Evolutionary conservation across 1,140 invertebrate genomes (phyloP), one percentile per base, ranked within the genome.

Genomic region (Meteorus sp.): DNA sequence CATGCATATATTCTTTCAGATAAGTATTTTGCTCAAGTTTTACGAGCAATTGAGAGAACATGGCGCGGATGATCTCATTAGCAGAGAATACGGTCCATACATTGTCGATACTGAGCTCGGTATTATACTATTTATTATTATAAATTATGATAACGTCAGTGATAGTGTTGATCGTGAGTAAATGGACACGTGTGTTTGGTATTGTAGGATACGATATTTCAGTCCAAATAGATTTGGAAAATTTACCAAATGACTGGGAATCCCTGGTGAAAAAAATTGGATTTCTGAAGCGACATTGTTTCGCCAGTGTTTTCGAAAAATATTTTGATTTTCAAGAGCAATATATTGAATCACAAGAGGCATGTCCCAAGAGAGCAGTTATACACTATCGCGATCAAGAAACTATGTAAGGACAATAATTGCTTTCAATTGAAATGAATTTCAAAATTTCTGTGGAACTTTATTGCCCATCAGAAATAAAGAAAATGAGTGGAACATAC

Each of bases 341-440:
- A 66, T 99, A 99, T 82, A 98, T 98, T 82, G 88, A 97, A 71
- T 95, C 95, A 77, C 94, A 97, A 81, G 93, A 95, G 73, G 85
- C 90, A 69, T 93, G 92, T 1, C 90, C 97, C 62, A 93, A 95
- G 77, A 85, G 94, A 74, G 97, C 97, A 58, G 94, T 99, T 54
- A 98, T 99, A 76, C 93, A 98, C 80, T 99, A 99, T 78, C 85
- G 97, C 73, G 95, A 97, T 78, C 95, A 99, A 86, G 97, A 99
- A 84, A 99, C 97, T 50, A 87, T 99, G 96, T 99, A 84, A 88
- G 89, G 17, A 27, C 29, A 11, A 11, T 27, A 59, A 48, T 60
- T 43, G 22, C 1, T 25, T 44, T 9, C 7, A 43, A 47, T 41
- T 43, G n/a, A n/a, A n/a, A n/a, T n/a, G n/a, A n/a, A n/a, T n/a